Evolutionary conservation across 2,113 vertebrate species (phyloP), one percentile per base, ranked within the genome.

Genomic region (Mesoclemmys tuberculata): DNA sequence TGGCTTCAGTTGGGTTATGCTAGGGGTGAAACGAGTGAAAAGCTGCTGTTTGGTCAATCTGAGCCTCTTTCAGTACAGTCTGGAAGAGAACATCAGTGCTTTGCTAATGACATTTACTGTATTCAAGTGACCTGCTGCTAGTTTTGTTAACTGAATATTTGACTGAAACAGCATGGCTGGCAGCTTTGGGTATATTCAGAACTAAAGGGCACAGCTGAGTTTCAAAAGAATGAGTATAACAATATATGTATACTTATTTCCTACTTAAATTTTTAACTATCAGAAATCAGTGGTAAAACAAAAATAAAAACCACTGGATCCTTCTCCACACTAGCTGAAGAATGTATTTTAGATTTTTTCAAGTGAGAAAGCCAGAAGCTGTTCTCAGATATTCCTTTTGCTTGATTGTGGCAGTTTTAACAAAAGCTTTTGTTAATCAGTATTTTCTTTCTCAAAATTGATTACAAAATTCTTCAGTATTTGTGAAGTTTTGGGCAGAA

Each of bases 1-100:
- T 27, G 78, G 41, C 71, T 93, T 81, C 51, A 61, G 41, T 95
- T 82, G 89, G 88, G 68, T 92, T 96, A 68, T 51, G 81, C 79
- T 48, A 87, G 58, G 74, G 64, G 24, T 90, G 86, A 94, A 49
- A 22, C 64, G 75, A 91, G 44, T 84, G 88, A 6, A 64, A 88
- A 87, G 21, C 84, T 94, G 74, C 87, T 88, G 58, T 85, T 93
- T 46, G 80, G 46, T 91, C 58, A 12, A 9, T 95, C 78, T 61
- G 58, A 81, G 8, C 64, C 88, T 92, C 31, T 91, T 19, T 74
- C 22, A 56, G 38, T 38, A 5, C 29, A 68, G 48, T 6, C 41
- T 94, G 90, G 71, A 18, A 21, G 44, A 90, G 79, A 90, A 92
- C 79, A 52, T 75, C 22, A 29, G 48, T 83, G 78, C 21, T 75